Evolutionary conservation across 2,797 vertebrate genomes (phyloP), one percentile per base, ranked within the genome.

Genomic region (Staurois parvus): DNA sequence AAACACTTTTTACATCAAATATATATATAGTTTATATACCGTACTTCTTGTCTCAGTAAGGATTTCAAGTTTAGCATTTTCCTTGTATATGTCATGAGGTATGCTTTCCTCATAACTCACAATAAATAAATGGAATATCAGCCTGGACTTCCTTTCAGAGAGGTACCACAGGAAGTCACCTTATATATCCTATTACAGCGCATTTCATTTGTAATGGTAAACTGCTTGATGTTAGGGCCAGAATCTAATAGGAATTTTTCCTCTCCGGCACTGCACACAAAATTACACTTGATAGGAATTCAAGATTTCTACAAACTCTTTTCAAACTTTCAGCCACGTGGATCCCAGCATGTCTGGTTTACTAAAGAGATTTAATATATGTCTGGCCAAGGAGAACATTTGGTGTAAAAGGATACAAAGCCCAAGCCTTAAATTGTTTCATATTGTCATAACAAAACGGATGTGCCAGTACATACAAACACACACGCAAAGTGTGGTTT

Each of bases 231-330:
- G 85, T 82, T 34, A 78, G 48, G 81, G 85, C 79, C 85, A 86
- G 82, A 83, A 82, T 52, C 85, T 86, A 86, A 86, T 86, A 86
- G 85, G 85, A 86, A 77, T 82, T 86, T 86, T 86, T 86, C 73
- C 73, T 82, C 74, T 86, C 79, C 79, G 79, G 74, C 85, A 78
- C 85, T 59, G 79, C 85, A 86, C 79, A 82, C 79, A 77, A 83
- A 86, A 86, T 82, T 86, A 82, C 79, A 82, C 85, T 86, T 86
- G 85, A 86, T 86, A 86, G 85, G 79, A 86, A 86, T 86, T 86
- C 79, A 86, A 86, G 85, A 86, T 86, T 86, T 86, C 79, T 72
- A 78, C 48, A 86, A 82, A 82, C 74, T 76, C 62, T 81, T 86
- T 83, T 82, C 74, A 77, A 72, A 62, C 85, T 72, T 86, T 66